Conservation (phyloP, 2,797 vertebrate genomes). For the Meriones psammophilus region DNA sequence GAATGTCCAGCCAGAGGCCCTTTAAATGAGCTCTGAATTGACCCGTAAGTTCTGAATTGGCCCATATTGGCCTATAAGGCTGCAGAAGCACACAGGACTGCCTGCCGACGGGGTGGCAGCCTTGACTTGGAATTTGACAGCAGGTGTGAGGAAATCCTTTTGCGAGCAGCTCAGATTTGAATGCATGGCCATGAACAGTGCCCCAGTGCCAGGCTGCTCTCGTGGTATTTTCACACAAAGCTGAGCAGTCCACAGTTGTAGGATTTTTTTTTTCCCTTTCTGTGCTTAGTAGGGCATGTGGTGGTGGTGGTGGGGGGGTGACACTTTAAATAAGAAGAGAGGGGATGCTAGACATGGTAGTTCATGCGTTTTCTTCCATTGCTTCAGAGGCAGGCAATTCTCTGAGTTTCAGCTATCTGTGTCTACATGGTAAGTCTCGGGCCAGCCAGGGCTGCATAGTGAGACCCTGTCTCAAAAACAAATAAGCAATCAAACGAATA, state of each 20-base stretch:
- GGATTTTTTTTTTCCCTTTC: slow-evolving; percentile 17
- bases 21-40: not conserved
- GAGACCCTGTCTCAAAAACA: not conserved
- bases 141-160: not conserved
- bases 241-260: not conserved
- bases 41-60: not conserved
- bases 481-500: not conserved
- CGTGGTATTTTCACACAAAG: not conserved
- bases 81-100: not conserved
- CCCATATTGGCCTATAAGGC: not conserved
- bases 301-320: not conserved
- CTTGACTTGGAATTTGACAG: not conserved
- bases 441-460: not conserved
- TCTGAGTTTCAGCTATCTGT: not conserved
- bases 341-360: not conserved
- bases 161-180: not conserved
- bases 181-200: not conserved
- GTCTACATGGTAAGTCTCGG: not conserved
- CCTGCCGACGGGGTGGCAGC: not conserved
- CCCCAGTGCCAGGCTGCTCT: not conserved
- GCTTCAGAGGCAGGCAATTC: no score
- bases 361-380: not conserved
- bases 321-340: slow-evolving; percentile 27
- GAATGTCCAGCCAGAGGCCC: not conserved
- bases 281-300: not conserved